phyloP scores from a whole-genome alignment of 1,140 invertebrate species.

The Drosophila prosaltans region DNA sequence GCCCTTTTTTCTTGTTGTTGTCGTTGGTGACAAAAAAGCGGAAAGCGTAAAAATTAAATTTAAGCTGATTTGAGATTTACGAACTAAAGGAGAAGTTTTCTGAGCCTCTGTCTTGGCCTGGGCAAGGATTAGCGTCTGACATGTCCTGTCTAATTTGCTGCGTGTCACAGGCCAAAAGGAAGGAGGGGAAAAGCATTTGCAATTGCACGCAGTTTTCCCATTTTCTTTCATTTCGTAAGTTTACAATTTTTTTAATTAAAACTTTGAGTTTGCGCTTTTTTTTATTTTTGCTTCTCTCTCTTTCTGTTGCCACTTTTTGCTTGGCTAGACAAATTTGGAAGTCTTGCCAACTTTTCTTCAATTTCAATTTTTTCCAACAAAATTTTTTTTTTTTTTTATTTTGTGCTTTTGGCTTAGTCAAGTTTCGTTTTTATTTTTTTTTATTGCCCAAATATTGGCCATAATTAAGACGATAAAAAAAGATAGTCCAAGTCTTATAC shows the following conservation, averaged over 20 bases:
- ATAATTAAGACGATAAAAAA: conserved; percentile 73
- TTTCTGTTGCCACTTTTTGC: conserved; percentile 20
- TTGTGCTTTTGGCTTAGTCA: conserved; percentile 43
- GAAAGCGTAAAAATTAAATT: conserved; percentile 70
- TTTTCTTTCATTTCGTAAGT: conserved; percentile 31
- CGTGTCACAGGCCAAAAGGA: conserved; percentile 28
- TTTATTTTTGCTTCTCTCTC: too few relatives aligned
- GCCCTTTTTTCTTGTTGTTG: not conserved
- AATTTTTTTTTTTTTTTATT: conserved; percentile 4
- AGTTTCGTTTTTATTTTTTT: conserved; percentile 24
- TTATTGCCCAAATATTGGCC: conserved; percentile 72
- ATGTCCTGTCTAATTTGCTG: conserved; percentile 44
- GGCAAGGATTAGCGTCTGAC: conserved; percentile 36
- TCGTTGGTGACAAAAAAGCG: conserved; percentile 17
- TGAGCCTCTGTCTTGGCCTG: not conserved
- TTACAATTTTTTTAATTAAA: conserved; percentile 71
- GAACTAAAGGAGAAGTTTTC: conserved; percentile 14
- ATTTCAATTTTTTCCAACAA: conserved; percentile 9
- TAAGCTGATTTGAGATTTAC: conserved; percentile 71
- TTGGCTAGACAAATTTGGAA: conserved; percentile 18
- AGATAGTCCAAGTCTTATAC: conserved; percentile 21
- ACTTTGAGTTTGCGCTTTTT: conserved; percentile 42
- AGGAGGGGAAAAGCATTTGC: conserved; percentile 25
- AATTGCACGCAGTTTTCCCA: conserved; percentile 37
- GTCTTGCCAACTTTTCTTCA: conserved; percentile 34